A percentile compares a stretch with the other conserved stretches of the same genome.
phyloP scores from a whole-genome alignment of 2,113 vertebrate genomes.

The Columba janthina region DNA sequence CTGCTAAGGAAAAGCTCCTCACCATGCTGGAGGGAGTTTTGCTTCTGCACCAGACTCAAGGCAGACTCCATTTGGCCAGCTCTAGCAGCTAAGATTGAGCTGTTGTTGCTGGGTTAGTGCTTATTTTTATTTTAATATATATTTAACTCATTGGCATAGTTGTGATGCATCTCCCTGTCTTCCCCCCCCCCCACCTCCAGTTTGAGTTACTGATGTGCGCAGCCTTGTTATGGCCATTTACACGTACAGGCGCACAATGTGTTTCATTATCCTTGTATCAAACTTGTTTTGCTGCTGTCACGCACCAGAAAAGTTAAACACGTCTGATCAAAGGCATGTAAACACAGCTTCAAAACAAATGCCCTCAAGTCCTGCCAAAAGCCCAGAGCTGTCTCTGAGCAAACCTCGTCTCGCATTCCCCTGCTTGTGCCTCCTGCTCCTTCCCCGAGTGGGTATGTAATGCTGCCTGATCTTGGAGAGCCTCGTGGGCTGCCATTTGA shows the following conservation, averaged over 20 bases:
- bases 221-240: slow-evolving; percentile 13
- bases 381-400: slow-evolving; percentile 39
- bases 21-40: neutral
- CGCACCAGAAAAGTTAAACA: slow-evolving; percentile 67
- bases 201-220: neutral
- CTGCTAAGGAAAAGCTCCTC: neutral
- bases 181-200: accelerated
- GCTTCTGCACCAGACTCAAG: neutral
- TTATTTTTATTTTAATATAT: neutral
- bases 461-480: neutral
- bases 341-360: slow-evolving; percentile 72
- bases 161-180: neutral
- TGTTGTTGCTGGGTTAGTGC: neutral
- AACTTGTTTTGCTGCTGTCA: slow-evolving; percentile 73
- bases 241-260: slow-evolving; percentile 25
- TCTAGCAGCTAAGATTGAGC: neutral
- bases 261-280: slow-evolving; percentile 71
- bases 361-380: slow-evolving; percentile 65
- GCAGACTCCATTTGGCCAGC: neutral
- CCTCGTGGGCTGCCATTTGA: neutral
- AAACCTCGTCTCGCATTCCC: slow-evolving; percentile 35
- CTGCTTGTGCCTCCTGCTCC: neutral
- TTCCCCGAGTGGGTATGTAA: neutral
- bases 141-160: neutral
- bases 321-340: slow-evolving; percentile 72